These are phyloP conservation scores for Cephus pygmeus DNA, from an alignment of 2,888 invertebrate species.

Conservation along the genomic window DNA sequence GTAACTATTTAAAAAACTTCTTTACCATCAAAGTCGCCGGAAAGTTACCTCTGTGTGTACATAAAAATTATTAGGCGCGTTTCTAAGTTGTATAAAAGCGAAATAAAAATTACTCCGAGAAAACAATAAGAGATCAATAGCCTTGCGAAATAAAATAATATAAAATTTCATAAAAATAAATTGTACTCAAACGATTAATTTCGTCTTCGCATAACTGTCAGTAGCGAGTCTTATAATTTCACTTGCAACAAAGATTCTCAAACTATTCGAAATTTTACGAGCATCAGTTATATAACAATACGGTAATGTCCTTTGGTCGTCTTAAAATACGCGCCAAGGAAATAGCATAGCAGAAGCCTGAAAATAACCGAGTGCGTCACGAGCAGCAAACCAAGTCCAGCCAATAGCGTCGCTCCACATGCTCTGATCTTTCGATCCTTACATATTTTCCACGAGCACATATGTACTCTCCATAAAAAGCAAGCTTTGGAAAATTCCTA, in stretches of 20 bases:
- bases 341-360: constrained; percentile 61
- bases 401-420: constrained; percentile 69
- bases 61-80: background rate
- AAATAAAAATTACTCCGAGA: background rate
- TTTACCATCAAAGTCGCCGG: background rate
- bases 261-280: background rate
- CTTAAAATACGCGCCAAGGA: constrained; percentile 67
- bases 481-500: background rate
- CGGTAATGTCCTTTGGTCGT: constrained; percentile 54
- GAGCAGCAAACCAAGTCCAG: constrained; percentile 38
- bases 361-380: constrained; percentile 60
- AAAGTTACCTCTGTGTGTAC: background rate
- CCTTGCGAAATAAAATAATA: no score
- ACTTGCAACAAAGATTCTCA: background rate
- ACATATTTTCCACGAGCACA: background rate
- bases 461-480: background rate
- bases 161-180: background rate
- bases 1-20: background rate
- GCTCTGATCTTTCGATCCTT: constrained; percentile 44
- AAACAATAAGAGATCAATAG: background rate
- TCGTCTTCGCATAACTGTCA: background rate
- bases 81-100: background rate
- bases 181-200: background rate
- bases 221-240: background rate
- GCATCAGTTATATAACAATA: constrained; percentile 43